Base-by-base conservation (phyloP, 1,140 invertebrate species). In the Lucilia sericata region DNA sequence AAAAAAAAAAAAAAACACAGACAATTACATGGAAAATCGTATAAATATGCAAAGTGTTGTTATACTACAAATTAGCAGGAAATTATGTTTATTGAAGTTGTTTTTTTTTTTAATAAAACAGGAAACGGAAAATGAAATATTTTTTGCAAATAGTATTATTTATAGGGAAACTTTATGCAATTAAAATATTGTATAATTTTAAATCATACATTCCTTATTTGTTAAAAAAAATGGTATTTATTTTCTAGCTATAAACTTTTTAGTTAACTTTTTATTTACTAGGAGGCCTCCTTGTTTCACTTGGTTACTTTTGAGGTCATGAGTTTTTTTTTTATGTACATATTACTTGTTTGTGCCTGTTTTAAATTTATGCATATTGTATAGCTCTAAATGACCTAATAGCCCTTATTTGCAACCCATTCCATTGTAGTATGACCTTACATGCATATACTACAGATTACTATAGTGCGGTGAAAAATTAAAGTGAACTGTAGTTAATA, bases 401-500 rank as follows among this genome's bases (percentile, higher is more conserved):
- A n/a, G 8, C 34, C 70, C 9, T 34, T 55, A 49, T 36, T 74
- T 49, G 17, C 34, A 14, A 74, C 34, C 70, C 17, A 49, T 25
- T n/a, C 34, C 30, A 25, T 5, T 42, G 42, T 7, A 42, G 42
- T 42, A 10, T 42, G 42, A 0, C 2, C 42, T n/a, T 30, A 30
- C 25, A 30, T 30, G 25, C 25, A 30, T 30, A 30, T 30, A 30
- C 25, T 30, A 30, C 25, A 30, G 25, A 30, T 30, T 30, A 3
- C 25, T 30, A 30, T 30, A 30, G 1, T 3, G 25, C 25, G 4
- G 2, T 19, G 10, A 42, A 42, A 8, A 8, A 42, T 42, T 42
- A 47, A 42, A 78, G 30, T 42, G 30, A 78, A 78, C 34, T 42
- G n/a, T 47, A 19, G 25, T n/a, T 84, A 51, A 84, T 80, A 84